These are phyloP conservation scores for Lasioglossum lativentre DNA, from an alignment of 2,888 invertebrate species.

Conservation along the genomic window DNA sequence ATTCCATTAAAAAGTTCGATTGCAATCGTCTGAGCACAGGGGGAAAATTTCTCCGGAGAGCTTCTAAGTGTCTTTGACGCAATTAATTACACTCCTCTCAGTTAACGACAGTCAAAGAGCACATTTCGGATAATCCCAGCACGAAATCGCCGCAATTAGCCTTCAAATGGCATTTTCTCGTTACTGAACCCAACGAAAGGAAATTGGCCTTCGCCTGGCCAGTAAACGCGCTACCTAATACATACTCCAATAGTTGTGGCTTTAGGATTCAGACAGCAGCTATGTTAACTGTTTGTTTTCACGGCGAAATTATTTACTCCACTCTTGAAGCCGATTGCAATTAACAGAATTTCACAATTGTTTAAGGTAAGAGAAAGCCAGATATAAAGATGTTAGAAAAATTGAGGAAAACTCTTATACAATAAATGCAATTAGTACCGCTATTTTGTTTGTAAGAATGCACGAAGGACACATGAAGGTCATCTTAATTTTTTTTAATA, in stretches of 20 bases:
- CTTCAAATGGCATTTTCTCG: constrained; percentile 58
- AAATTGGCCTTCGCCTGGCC: constrained; percentile 46
- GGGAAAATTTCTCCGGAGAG: constrained; percentile 20
- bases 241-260: constrained; percentile 20
- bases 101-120: constrained; percentile 52
- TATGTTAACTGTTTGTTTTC: constrained; percentile 56
- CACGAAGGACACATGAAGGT: no score
- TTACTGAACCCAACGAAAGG: constrained; percentile 54
- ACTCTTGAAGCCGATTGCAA: neutral
- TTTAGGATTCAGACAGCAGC: constrained; percentile 6
- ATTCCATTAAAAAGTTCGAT: constrained; percentile 34
- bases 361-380: neutral
- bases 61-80: constrained; percentile 32
- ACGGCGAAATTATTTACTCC: constrained; percentile 60
- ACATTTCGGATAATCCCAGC: constrained; percentile 50
- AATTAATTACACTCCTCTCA: constrained; percentile 58
- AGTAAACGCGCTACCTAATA: constrained; percentile 23
- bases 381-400: no score
- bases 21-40: neutral
- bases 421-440: no score
- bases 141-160: constrained; percentile 63
- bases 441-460: no score
- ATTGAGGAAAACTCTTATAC: no score
- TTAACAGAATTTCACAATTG: neutral
- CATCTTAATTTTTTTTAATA: no score